Evolutionary conservation across 2,113 vertebrate genomes (phyloP).

Genomic region (Notothenia rossii): DNA sequence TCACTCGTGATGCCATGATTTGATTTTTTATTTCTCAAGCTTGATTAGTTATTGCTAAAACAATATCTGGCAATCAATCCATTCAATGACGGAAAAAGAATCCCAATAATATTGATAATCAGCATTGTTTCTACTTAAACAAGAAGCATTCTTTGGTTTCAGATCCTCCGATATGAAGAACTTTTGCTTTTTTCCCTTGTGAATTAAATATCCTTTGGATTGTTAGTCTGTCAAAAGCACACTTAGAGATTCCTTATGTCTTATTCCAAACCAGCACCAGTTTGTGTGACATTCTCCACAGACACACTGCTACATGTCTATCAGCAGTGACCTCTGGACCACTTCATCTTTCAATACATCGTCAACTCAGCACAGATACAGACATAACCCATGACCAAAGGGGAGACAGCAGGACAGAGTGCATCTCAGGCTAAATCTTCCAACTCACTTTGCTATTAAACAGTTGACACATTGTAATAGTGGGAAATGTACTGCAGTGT

Average conservation of each 20-base stretch:
- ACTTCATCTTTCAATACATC: slow-evolving; percentile 58
- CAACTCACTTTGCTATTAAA: slow-evolving; percentile 3
- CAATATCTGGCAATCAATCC: neutral
- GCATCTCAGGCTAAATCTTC: neutral
- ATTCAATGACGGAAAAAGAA: neutral
- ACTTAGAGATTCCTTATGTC: neutral
- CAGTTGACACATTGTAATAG: neutral
- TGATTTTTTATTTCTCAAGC: no score
- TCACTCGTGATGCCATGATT: no score
- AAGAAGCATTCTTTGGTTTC: neutral
- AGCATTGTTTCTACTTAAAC: neutral
- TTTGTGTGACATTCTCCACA: slow-evolving; percentile 5
- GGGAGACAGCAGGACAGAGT: slow-evolving; percentile 23
- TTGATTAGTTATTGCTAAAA: neutral
- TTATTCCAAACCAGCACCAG: neutral
- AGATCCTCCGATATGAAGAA: neutral
- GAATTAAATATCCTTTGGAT: neutral
- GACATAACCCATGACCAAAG: slow-evolving; percentile 57
- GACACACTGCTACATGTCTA: slow-evolving; percentile 27
- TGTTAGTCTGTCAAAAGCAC: neutral
- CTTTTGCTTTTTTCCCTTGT: neutral
- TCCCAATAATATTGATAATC: neutral
- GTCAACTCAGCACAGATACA: slow-evolving; percentile 57
- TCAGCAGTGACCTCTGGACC: slow-evolving; percentile 65
- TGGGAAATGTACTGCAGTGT: neutral